These are phyloP conservation scores for Sterrhoptilus dennistouni DNA, from an alignment of 2,113 vertebrate genomes.

Conservation along the genomic window DNA sequence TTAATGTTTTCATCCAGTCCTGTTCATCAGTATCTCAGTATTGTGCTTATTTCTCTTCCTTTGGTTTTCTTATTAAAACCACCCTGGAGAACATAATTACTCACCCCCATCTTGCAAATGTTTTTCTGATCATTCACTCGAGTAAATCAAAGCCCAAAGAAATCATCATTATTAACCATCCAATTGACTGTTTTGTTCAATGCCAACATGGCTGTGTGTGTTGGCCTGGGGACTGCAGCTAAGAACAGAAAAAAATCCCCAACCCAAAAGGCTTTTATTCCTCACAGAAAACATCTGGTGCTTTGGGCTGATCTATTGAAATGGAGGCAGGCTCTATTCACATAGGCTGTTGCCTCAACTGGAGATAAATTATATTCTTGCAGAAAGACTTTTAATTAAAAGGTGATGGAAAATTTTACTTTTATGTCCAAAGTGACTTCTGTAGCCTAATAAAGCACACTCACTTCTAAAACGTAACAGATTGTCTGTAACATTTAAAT, in stretches of 20 bases:
- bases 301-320: neutral
- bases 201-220: neutral
- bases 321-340: neutral
- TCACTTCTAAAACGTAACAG: neutral
- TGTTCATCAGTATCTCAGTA: neutral
- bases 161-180: neutral
- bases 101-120: neutral
- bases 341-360: neutral
- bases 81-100: neutral
- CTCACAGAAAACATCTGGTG: slow-evolving; percentile 9
- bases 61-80: neutral
- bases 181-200: neutral
- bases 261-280: neutral
- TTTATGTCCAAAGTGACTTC: neutral
- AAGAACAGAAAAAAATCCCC: neutral
- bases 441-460: neutral
- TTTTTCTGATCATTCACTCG: neutral
- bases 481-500: neutral
- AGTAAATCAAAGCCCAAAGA: neutral
- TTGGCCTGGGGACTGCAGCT: neutral
- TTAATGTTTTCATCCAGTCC: fast-evolving
- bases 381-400: slow-evolving; percentile 20
- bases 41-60: neutral
- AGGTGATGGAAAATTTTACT: slow-evolving; percentile 8
- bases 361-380: neutral